phyloP scores from a whole-genome alignment of 2,113 vertebrate species.

The Irena cyanogastra region DNA sequence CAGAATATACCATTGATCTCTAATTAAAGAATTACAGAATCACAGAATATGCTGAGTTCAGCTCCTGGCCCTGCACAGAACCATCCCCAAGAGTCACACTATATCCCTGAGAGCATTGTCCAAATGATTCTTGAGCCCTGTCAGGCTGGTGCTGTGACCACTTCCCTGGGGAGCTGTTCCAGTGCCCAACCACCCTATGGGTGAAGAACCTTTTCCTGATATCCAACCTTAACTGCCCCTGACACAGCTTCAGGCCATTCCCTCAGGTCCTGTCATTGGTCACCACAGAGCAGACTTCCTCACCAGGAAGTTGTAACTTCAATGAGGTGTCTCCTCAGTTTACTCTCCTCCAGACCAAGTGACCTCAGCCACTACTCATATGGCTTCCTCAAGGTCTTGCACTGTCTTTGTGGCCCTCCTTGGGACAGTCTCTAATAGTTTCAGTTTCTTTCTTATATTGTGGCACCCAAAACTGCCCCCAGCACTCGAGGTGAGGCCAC shows the following conservation, averaged over 20 bases:
- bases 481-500: accelerated
- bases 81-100: neutral
- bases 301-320: accelerated
- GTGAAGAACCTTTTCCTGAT: accelerated
- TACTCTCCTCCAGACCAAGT: neutral
- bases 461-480: neutral
- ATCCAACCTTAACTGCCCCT: accelerated
- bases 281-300: neutral
- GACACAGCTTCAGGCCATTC: neutral
- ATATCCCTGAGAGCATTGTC: neutral
- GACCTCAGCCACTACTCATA: neutral
- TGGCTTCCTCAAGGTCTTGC: neutral
- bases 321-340: neutral
- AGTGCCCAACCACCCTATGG: neutral
- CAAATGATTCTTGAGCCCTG: neutral
- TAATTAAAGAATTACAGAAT: neutral
- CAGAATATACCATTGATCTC: neutral
- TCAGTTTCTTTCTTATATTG: neutral
- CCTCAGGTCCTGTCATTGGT: neutral
- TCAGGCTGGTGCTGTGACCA: neutral
- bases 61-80: neutral
- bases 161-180: neutral
- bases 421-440: neutral
- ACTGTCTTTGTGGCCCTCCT: neutral
- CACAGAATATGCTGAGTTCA: neutral